Base-by-base conservation (phyloP, 2,888 invertebrate genomes). In the Cancer borealis region DNA sequence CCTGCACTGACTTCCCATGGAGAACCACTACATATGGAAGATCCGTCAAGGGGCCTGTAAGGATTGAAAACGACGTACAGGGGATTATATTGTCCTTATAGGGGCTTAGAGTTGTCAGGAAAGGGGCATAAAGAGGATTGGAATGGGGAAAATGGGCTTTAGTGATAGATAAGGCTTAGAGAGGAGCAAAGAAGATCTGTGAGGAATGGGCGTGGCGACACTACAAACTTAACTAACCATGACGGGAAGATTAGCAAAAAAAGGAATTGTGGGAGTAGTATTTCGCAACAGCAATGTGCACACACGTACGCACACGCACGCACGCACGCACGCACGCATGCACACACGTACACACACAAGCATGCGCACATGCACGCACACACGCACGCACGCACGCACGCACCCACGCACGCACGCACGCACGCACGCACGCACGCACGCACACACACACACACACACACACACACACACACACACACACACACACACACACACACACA, bases 381-480 rank as follows among this genome's bases (percentile, higher is more conserved):
- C 66, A 66, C 10, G 21, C 66, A 66, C 66, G 8, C 66, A 66
- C 66, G 21, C 10, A 66, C 66, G 21, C 66, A 66, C 54, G 3
- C 66, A n/a, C 66, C 1, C 66, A 66, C n/a, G 39, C 39, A 39
- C 2, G 2, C 39, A 39, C 39, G 21, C 10, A 66, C 66, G 8
- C 14, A 39, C 84, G 39, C 84, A 39, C 84, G 14, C 84, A 39
- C 30, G 8, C 84, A 84, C 39, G 39, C 84, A 84, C 84, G 39
- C 39, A 84, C 84, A 84, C 39, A 84, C 84, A 73, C 73, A 73
- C 73, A n/a, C n/a, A 73, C 73, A 73, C 73, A 73, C 73, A 73
- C 73, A 73, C 73, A n/a, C 73, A 73, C 73, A n/a, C 73, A 84
- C 84, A 84, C 84, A 84, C 84, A 84, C 84, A 73, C 73, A 73